phyloP scores from a whole-genome alignment of 1,140 invertebrate genomes.

The Polyergus mexicanus region DNA sequence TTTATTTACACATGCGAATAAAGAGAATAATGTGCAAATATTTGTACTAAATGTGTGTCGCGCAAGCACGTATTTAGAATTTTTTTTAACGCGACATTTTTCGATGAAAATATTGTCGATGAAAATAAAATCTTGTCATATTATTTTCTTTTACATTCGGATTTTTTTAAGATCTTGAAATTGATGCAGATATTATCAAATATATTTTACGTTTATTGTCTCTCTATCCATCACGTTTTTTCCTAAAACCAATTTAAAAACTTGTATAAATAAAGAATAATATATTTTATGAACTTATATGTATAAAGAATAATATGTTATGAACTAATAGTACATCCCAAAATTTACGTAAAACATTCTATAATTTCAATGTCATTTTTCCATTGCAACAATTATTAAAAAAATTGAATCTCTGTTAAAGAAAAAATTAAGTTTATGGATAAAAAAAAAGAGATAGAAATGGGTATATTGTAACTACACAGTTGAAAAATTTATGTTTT shows the following conservation, averaged over 20 bases:
- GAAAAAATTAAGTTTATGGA: background rate
- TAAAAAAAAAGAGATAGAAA: background rate
- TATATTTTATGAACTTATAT: background rate
- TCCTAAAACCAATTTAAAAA: background rate
- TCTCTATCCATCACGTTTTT: background rate
- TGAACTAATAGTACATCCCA: background rate
- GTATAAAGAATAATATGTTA: background rate
- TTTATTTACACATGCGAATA: slow-evolving; percentile 49
- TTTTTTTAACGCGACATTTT: slow-evolving; percentile 31
- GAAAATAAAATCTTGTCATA: slow-evolving; percentile 31
- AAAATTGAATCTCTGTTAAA: background rate
- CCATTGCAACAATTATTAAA: background rate
- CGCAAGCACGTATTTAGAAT: slow-evolving; percentile 22
- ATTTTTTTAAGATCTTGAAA: background rate
- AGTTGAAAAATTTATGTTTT: too few species aligned
- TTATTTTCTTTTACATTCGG: background rate
- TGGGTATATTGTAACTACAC: background rate
- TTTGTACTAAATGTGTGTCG: slow-evolving; percentile 14
- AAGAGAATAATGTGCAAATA: slow-evolving; percentile 37
- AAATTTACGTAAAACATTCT: slow-evolving; percentile 18
- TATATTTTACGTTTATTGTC: background rate
- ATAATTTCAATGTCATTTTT: background rate
- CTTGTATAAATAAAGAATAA: background rate
- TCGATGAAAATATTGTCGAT: slow-evolving; percentile 9
- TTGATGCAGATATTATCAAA: background rate